Percentiles rank a stretch among this genome's conserved stretches.
Evolutionary conservation across 2,797 vertebrate species (phyloP).

Genomic region (Acanthurus leucopareius): DNA sequence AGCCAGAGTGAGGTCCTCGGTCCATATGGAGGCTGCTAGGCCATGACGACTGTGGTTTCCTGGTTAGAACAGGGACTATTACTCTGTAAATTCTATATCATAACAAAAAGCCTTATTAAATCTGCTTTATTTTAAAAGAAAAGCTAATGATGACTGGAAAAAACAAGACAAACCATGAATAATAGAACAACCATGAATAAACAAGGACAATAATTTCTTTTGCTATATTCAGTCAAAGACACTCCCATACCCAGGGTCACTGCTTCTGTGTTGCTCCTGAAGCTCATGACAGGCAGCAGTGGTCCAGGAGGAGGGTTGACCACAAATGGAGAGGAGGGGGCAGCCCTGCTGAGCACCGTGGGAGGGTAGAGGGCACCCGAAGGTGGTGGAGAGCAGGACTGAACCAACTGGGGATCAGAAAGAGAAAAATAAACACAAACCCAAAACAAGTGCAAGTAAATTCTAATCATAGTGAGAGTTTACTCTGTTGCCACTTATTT

Average conservation of each 20-base stretch:
- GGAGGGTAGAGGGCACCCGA: conserved; percentile 86
- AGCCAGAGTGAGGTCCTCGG: conserved; percentile 90
- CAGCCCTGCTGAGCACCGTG: conserved; percentile 87
- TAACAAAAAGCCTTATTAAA: background rate
- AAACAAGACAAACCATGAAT: no score
- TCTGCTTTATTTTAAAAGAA: background rate
- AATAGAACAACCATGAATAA: no score
- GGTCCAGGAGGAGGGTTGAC: conserved; percentile 87
- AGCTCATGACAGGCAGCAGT: conserved; percentile 87
- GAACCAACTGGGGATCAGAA: conserved; percentile 85
- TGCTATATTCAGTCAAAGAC: background rate
- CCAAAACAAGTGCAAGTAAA: background rate
- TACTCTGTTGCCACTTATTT: background rate
- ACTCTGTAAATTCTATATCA: background rate
- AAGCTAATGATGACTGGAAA: background rate
- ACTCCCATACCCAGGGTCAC: conserved; percentile 83
- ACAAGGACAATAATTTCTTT: no score
- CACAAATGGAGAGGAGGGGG: conserved; percentile 86
- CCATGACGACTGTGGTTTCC: conserved; percentile 88
- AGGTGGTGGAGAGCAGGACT: conserved; percentile 67
- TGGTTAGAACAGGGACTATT: conserved; percentile 40
- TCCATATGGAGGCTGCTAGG: conserved; percentile 90
- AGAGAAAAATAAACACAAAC: background rate
- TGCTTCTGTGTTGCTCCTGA: conserved; percentile 89
- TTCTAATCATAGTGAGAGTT: background rate